Evolutionary conservation across 1,140 invertebrate species (phyloP), one percentile per base, ranked within the genome.

Genomic region (Hesperophylax magnus): DNA sequence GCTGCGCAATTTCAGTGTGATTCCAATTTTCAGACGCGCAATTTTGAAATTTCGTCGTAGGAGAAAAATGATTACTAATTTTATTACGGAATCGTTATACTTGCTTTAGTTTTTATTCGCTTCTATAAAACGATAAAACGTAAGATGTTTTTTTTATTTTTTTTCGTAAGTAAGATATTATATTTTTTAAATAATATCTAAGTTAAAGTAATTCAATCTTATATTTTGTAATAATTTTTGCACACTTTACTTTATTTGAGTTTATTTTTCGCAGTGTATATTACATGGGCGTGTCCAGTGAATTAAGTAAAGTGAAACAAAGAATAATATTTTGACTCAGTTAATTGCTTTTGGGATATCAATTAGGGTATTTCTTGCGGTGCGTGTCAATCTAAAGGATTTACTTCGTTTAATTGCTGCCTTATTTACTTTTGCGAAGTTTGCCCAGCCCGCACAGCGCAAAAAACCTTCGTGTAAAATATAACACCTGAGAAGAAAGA

Each of bases 1-100:
- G 69, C 69, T 72, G 69, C 69, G 69, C 69, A 72, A 53, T 72
- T 67, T 72, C 69, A 53, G 69, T 67, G 27, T 67, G 31, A 24
- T 72, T 39, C 53, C 47, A 24, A 47, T 72, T 67, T 67, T 67
- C 63, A 31, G 52, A 53, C 17, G 20, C 47, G 69, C 47, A 72
- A 7, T 54, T 72, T 72, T 52, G 17, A 18, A 52, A 53, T 72
- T 53, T 17, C 39, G 31, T 34, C 34, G 22, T 11, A 34, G 63
- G 18, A 39, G 60, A 61, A 61, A 61, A 24, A 58, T 9, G 60
- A 14, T 34, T 39, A 20, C 34, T n/a, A 52, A 47, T 52, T 69
- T 69, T 52, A 69, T 39, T 69, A 39, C 20, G 3, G 18, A 69
- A 39, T 65, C 61, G 24, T 67, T 58, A 20, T n/a, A 18, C 1